phyloP scores from a whole-genome alignment of 92 coral and sea anemone species.

The Phenganax subtilis region DNA sequence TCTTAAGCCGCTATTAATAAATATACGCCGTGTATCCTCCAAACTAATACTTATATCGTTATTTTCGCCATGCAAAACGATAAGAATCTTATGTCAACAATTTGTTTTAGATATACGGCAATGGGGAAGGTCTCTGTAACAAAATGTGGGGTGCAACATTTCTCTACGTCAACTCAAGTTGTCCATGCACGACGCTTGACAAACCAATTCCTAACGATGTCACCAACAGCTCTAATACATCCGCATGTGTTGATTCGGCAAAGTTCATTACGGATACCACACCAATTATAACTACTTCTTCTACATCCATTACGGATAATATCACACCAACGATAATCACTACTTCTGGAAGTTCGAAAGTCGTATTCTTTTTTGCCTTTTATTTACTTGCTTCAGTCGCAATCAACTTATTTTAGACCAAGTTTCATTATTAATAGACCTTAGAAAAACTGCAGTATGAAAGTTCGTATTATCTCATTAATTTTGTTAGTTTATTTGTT shows the following conservation, averaged over 20 bases:
- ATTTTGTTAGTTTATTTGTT: no score
- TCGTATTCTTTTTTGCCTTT: background rate
- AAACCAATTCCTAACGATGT: background rate
- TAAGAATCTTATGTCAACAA: no score
- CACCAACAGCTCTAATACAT: background rate
- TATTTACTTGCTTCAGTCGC: background rate
- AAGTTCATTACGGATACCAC: no score
- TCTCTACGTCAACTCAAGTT: background rate
- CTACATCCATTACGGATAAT: no score
- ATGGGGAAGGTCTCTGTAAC: constrained; percentile 74
- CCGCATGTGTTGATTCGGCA: no score
- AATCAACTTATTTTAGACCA: background rate
- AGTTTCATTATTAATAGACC: background rate
- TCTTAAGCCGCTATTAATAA: no score
- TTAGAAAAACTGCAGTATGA: no score
- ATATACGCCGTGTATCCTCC: no score
- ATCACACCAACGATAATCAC: background rate
- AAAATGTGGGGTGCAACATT: constrained; percentile 68
- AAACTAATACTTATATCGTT: background rate
- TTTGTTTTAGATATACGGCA: constrained; percentile 57
- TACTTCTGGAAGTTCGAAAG: background rate
- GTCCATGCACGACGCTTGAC: constrained; percentile 6
- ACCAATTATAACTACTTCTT: no score
- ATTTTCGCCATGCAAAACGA: background rate
- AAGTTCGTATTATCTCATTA: no score